phyloP scores from a whole-genome alignment of 2,888 invertebrate species.

The Athetis lepigone region DNA sequence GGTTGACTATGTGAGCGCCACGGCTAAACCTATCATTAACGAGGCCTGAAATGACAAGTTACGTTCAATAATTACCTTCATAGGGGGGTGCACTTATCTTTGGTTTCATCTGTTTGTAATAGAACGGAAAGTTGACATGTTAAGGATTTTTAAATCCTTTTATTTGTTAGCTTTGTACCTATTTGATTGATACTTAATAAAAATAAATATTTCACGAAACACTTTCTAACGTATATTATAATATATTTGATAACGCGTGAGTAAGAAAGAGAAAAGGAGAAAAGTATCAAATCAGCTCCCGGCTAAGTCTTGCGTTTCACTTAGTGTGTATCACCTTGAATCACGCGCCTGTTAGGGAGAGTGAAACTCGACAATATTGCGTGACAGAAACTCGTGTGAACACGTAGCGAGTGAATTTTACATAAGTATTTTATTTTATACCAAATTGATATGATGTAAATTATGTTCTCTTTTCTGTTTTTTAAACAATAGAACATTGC shows the following conservation, averaged over 20 bases:
- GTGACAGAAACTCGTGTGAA: conserved; percentile 64
- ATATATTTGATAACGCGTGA: background rate
- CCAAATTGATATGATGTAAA: conserved; percentile 43
- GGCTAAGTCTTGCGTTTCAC: conserved; percentile 35
- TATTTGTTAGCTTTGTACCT: background rate
- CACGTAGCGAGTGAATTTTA: conserved; percentile 53
- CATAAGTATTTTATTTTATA: conserved; percentile 54
- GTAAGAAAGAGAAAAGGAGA: conserved; percentile 1
- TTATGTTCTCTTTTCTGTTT: conserved; percentile 27
- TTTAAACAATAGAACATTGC: conserved; percentile 36
- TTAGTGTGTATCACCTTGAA: conserved; percentile 49
- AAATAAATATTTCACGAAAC: background rate
- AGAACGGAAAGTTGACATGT: conserved; percentile 65
- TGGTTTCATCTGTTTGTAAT: conserved; percentile 72
- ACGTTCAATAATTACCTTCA: conserved; percentile 78
- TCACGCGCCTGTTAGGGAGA: conserved; percentile 53
- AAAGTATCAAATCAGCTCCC: conserved; percentile 14
- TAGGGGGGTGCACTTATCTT: conserved; percentile 74
- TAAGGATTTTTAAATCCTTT: conserved; percentile 47
- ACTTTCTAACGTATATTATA: background rate
- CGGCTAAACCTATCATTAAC: conserved; percentile 80
- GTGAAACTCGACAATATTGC: conserved; percentile 59
- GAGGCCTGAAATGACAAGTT: conserved; percentile 81
- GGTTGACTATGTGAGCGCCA: conserved; percentile 67
- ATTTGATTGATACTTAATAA: background rate